These are phyloP conservation scores for Elgaria multicarinata DNA, from an alignment of 2,113 vertebrate species.

Conservation along the genomic window DNA sequence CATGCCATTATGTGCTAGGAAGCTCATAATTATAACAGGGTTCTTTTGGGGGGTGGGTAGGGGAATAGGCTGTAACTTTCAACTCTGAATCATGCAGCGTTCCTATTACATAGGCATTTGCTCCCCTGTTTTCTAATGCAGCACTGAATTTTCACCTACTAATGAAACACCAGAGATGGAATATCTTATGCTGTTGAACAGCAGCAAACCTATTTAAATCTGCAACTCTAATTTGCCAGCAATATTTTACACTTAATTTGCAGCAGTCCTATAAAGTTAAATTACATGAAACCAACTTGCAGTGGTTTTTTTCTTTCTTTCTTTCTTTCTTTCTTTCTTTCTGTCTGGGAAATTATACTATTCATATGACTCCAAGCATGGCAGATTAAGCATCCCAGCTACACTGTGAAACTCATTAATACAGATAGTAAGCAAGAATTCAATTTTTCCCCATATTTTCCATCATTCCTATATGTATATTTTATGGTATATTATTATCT, in stretches of 20 bases:
- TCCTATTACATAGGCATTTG: background rate
- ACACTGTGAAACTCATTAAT: conserved; percentile 42
- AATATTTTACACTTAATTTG: conserved; percentile 58
- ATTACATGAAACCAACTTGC: conserved; percentile 29
- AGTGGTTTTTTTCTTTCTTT: background rate
- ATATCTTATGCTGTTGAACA: conserved; percentile 36
- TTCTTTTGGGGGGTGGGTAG: background rate
- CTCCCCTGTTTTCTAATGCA: conserved; percentile 17
- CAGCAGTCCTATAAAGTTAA: conserved; percentile 41
- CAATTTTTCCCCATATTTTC: conserved; percentile 27
- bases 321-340: background rate
- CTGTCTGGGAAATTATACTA: conserved; percentile 39
- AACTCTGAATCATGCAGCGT: conserved; percentile 36
- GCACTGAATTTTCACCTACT: conserved; percentile 38
- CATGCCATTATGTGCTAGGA: background rate
- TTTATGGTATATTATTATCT: conserved; percentile 27
- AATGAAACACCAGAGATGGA: conserved; percentile 51
- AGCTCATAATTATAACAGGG: background rate
- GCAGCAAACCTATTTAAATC: conserved; percentile 58
- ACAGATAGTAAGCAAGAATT: conserved; percentile 18
- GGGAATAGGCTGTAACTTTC: background rate
- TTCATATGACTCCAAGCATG: conserved; percentile 25
- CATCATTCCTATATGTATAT: conserved; percentile 31
- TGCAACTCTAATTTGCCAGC: conserved; percentile 59
- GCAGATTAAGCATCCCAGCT: conserved; percentile 18